Evolutionary conservation across 1,140 invertebrate species (phyloP), one percentile per base, ranked within the genome.

Genomic region (Monochamus saltuarius): DNA sequence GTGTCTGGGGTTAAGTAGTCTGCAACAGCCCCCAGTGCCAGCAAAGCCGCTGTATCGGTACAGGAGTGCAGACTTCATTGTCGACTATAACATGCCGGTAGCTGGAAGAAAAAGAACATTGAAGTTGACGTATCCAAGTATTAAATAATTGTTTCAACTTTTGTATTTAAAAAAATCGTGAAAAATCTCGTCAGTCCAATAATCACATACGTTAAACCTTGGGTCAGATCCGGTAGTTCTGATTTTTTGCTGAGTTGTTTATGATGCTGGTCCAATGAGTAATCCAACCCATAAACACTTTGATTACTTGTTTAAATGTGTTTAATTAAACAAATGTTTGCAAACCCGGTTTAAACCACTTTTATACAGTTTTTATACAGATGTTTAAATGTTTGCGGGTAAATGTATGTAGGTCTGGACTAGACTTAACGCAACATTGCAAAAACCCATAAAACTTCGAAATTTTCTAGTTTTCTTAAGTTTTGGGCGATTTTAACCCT

Each of bases 1-100:
- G 73, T 86, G 83, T 72, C 85, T 84, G 60, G 85, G 82, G 74
- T 87, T 83, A 64, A 81, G 66, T 65, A 86, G 75, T 59, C 84
- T 79, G 69, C 84, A 83, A 72, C 84, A 86, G 50, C 78, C 75
- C 56, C 73, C 73, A 37, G 73, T 75, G 54, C 76, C 69, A 62
- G 78, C 75, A 63, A 76, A 76, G 62, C 80, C 78, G 22, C 22
- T 29, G 56, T 77, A 75, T 50, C 80, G 78, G 75, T 81, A 81
- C 46, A 81, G 72, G 51, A 79, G 78, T 47, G 78, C 75, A 60
- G 79, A 78, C 76, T 80, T 79, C 81, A 81, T 56, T 45, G 39
- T 43, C 82, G 53, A 67, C 66, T 68, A 61, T 49, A 61, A 68
- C 69, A 70, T 70, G 35, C 29, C 55, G 61, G 53, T 47, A 63